Evolutionary conservation across 2,797 vertebrate species (phyloP).

Genomic region (Rhyacichthys aspro): DNA sequence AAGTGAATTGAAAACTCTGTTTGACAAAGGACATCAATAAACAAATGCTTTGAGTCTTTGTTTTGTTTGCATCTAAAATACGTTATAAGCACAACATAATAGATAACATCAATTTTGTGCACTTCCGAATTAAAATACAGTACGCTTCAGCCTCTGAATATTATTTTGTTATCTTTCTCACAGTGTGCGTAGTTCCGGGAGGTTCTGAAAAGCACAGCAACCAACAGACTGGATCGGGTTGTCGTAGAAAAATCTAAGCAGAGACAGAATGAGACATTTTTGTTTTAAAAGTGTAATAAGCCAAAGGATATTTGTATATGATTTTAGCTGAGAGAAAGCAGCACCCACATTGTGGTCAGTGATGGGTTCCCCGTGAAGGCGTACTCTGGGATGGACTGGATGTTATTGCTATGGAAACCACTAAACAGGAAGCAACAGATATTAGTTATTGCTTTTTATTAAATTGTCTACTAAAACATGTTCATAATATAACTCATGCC

Average conservation of each 20-base stretch:
- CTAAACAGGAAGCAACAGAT: slow-evolving; percentile 68
- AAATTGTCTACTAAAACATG: too few species aligned
- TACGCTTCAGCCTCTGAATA: too few species aligned
- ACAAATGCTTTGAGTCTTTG: too few species aligned
- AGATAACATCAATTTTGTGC: too few species aligned
- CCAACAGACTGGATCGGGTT: slow-evolving; percentile 95
- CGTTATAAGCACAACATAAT: too few species aligned
- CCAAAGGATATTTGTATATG: not conserved
- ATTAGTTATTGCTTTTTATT: not conserved
- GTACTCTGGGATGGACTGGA: slow-evolving; percentile 90
- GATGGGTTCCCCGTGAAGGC: slow-evolving; percentile 92
- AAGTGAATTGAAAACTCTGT: not conserved
- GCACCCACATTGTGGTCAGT: slow-evolving; percentile 90
- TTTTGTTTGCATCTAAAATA: too few species aligned
- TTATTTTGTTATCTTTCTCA: slow-evolving; percentile 46
- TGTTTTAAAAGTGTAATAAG: not conserved
- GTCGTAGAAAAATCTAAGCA: slow-evolving; percentile 89
- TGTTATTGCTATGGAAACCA: slow-evolving; percentile 95
- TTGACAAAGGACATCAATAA: not conserved
- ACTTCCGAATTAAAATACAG: too few species aligned
- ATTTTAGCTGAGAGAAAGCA: not conserved
- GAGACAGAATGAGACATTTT: slow-evolving; percentile 25
- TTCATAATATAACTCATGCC: too few species aligned
- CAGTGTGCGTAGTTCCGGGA: slow-evolving; percentile 91
- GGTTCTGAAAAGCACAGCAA: slow-evolving; percentile 89